phyloP scores from a whole-genome alignment of 1,140 invertebrate genomes.

The Scaptomyza pallida region DNA sequence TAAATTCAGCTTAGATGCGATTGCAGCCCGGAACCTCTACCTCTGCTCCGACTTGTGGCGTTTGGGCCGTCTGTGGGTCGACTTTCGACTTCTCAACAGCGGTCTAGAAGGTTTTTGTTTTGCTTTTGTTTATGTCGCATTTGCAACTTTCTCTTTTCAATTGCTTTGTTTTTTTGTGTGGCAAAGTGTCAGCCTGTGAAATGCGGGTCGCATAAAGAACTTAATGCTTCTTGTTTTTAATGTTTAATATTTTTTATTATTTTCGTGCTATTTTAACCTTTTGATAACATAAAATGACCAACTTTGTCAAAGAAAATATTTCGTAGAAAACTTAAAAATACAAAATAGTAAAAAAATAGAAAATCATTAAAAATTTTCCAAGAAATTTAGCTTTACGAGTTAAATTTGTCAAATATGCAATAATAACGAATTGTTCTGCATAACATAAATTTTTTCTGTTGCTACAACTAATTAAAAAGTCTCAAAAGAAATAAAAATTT shows the following conservation, averaged over 20 bases:
- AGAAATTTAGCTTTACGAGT: too few relatives aligned
- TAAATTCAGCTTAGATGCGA: background rate
- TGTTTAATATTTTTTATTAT: background rate
- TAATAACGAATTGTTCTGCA: too few relatives aligned
- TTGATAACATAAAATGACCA: too few relatives aligned
- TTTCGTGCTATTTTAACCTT: too few relatives aligned
- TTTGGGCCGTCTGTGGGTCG: conserved; percentile 20
- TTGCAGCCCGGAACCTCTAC: background rate
- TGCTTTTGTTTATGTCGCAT: conserved; percentile 37
- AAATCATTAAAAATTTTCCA: too few relatives aligned
- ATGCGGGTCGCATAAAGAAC: conserved; percentile 9
- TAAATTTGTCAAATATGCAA: too few relatives aligned
- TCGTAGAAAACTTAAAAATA: too few relatives aligned
- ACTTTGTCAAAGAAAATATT: too few relatives aligned
- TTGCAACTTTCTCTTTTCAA: conserved; percentile 81
- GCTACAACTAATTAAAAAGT: too few relatives aligned
- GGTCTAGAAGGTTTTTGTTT: conserved; percentile 60
- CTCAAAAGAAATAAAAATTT: too few relatives aligned
- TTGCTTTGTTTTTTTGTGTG: conserved; percentile 56
- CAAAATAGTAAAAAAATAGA: too few relatives aligned
- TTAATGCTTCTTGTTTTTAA: background rate
- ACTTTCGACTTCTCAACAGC: conserved; percentile 73
- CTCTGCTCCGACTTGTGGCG: background rate
- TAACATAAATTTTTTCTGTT: too few relatives aligned
- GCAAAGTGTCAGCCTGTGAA: conserved; percentile 8